Conservation (phyloP, 2,797 vertebrate species). For the Telmatherina bonti region DNA sequence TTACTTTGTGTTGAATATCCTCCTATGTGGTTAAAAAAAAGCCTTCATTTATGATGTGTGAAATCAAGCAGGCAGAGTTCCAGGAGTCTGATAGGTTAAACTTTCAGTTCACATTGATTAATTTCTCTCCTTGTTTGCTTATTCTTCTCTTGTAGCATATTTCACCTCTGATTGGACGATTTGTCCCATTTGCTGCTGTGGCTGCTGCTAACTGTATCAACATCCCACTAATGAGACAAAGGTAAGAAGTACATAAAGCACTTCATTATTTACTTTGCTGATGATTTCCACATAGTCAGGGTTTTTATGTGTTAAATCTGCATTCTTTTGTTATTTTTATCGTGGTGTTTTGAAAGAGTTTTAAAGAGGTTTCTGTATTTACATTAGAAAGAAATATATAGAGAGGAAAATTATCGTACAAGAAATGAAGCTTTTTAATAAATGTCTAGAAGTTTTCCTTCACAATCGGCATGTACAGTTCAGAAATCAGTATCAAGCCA, state of each 20-base stretch:
- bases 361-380: no score
- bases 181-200: conserved; percentile 98
- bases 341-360: not conserved
- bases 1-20: conserved; percentile 5
- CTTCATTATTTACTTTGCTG: no score
- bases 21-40: conserved; percentile 12
- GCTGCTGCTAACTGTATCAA: conserved; percentile 99
- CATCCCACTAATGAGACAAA: conserved; percentile 98
- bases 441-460: no score
- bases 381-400: no score
- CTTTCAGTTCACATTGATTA: not conserved
- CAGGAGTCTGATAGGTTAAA: conserved; percentile 7
- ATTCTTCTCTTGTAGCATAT: conserved; percentile 82
- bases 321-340: not conserved
- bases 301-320: not conserved
- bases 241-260: conserved; percentile 78
- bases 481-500: not conserved
- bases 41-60: not conserved
- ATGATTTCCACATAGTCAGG: no score
- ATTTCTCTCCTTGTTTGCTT: not conserved
- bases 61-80: conserved; percentile 5
- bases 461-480: no score
- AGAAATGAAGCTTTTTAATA: no score
- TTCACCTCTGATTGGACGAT: conserved; percentile 94
- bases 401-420: no score